Evolutionary conservation across 2,888 invertebrate species (phyloP).

Genomic region (Drosophila mettleri): DNA sequence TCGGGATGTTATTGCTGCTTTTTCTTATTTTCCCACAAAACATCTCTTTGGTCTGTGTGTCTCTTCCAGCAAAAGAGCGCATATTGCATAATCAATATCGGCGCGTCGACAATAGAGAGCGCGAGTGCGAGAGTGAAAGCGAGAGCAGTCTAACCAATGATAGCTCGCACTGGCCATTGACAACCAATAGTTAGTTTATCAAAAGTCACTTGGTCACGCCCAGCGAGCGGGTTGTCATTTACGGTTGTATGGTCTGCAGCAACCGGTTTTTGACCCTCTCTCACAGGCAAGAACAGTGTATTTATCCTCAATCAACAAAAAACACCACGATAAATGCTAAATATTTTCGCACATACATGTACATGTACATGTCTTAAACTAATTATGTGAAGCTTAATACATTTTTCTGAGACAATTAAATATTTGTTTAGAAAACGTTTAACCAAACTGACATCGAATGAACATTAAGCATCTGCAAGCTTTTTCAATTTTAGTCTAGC

Average conservation of each 20-base stretch:
- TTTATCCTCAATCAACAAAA: constrained; percentile 6
- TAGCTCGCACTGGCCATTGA: constrained; percentile 11
- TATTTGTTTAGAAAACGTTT: too few species aligned
- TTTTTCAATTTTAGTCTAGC: too few species aligned
- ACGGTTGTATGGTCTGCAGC: background rate
- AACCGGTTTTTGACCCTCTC: constrained; percentile 6
- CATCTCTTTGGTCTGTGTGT: constrained; percentile 30
- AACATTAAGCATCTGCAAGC: too few species aligned
- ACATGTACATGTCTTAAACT: background rate
- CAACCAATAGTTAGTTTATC: constrained; percentile 40
- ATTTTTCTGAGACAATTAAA: too few species aligned
- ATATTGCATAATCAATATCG: background rate
- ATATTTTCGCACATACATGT: too few species aligned
- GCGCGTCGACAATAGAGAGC: background rate
- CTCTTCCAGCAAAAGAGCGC: constrained; percentile 37
- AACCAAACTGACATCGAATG: too few species aligned
- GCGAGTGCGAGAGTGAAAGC: background rate
- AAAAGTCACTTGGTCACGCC: constrained; percentile 27
- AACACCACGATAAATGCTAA: background rate
- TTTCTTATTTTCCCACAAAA: background rate
- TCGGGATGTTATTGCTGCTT: background rate
- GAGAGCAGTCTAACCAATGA: constrained; percentile 31
- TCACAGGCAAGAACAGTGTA: background rate
- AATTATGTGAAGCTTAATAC: background rate
- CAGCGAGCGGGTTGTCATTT: background rate